Evolutionary conservation across 2,113 vertebrate species (phyloP).

Genomic region (Cyanoliseus patagonus): DNA sequence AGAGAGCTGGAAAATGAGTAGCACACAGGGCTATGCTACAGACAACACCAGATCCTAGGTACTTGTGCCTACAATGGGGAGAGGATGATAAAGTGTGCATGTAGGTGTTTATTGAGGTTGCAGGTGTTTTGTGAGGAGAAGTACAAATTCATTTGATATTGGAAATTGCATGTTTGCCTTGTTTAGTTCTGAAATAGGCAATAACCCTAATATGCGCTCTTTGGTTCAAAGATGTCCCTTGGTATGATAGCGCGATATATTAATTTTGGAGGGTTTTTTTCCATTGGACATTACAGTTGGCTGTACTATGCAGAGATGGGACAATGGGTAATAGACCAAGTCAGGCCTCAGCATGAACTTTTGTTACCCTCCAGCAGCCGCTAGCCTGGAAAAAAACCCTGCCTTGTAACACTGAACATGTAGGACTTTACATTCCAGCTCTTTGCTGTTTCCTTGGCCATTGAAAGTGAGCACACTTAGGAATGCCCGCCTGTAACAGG

Average conservation of each 20-base stretch:
- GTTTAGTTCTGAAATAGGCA: not conserved
- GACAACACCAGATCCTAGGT: not conserved
- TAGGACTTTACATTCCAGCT: not conserved
- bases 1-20: not conserved
- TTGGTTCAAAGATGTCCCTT: not conserved
- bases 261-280: not conserved
- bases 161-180: not conserved
- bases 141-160: not conserved
- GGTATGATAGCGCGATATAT: not conserved
- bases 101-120: not conserved
- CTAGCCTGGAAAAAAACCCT: not conserved
- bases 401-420: not conserved
- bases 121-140: not conserved
- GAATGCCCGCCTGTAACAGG: rapidly evolving
- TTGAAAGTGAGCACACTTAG: not conserved
- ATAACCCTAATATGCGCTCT: not conserved
- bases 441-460: not conserved
- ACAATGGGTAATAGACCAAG: not conserved
- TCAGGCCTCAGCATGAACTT: not conserved
- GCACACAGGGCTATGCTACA: not conserved
- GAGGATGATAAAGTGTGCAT: not conserved
- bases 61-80: not conserved
- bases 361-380: not conserved
- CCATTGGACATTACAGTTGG: not conserved
- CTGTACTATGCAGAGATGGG: not conserved